These are phyloP conservation scores for Macrosoma leucophasiata DNA, from an alignment of 2,888 invertebrate species.

Conservation along the genomic window DNA sequence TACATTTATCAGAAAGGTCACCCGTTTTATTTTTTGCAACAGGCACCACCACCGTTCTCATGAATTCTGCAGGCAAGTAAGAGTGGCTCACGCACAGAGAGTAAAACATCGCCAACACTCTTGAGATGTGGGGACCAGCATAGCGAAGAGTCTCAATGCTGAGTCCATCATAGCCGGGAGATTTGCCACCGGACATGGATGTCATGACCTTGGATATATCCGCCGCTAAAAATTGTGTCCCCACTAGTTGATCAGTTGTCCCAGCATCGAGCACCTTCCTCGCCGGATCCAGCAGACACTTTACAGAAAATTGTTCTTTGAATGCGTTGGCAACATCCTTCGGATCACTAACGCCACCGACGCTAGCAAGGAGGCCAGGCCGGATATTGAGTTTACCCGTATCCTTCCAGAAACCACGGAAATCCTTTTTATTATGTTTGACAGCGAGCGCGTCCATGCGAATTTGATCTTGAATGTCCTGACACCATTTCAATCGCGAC, in stretches of 20 bases:
- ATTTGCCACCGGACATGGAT: too few relatives aligned
- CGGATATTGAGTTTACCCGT: conserved; percentile 1
- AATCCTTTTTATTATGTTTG: conserved; percentile 3
- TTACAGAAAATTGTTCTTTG: too few relatives aligned
- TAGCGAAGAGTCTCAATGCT: too few relatives aligned
- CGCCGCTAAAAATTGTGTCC: too few relatives aligned
- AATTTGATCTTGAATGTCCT: conserved; percentile 7
- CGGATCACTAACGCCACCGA: conserved; percentile 3
- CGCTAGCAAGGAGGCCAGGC: conserved; percentile 5
- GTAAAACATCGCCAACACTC: too few relatives aligned
- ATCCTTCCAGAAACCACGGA: conserved; percentile 3
- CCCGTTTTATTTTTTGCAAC: conserved; percentile 23
- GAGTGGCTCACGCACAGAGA: too few relatives aligned
- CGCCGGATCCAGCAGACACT: neutral
- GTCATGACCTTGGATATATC: too few relatives aligned
- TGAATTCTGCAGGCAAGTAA: too few relatives aligned
- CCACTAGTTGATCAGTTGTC: conserved; percentile 4
- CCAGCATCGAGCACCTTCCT: neutral
- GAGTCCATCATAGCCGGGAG: too few relatives aligned
- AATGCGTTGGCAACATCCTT: conserved; percentile 3
- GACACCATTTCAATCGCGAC: conserved; percentile 11
- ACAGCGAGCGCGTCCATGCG: conserved; percentile 11
- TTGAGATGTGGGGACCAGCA: too few relatives aligned
- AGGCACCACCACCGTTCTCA: conserved; percentile 15
- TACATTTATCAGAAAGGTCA: conserved; percentile 17